Base-by-base conservation (phyloP, 2,113 vertebrate genomes). In the Argyrosomus japonicus region DNA sequence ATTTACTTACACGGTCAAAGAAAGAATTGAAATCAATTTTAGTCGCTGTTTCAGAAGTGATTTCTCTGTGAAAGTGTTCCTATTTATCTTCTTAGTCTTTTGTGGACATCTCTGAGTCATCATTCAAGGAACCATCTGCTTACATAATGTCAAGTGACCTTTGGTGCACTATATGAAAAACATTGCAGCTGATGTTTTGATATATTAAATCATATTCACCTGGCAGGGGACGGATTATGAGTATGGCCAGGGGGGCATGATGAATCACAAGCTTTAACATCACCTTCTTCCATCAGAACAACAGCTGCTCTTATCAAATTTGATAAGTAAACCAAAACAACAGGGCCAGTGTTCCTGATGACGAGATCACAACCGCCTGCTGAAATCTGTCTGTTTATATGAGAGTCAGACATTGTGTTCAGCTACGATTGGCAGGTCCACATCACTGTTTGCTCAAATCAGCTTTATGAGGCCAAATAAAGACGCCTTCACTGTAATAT, bases 251-350 rank as follows among this genome's bases (percentile, higher is more conserved):
- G 60, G 56, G 48, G 19, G 18, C 1, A 19, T 32, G 68, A 81
- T 68, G 40, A 68, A 86, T 84, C 9, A 7, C 62, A 48, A 62
- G 75, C 64, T 36, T 78, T 74, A 72, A 9, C 29, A 32, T 84
- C 77, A 64, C 73, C 72, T 84, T 68, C 61, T 53, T 80, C 57
- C 0, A 12, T 82, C 76, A 51, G 50, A 57, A n/a, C 32, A 76
- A 23, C 82, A 83, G 79, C 83, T 87, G 89, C 47, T 77, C 68
- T 82, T 79, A 81, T 85, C 77, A 43, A 68, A 83, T 50, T 87
- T 32, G 12, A 40, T 45, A 79, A 83, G 67, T 50, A 68, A 84
- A 65, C 83, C 56, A 84, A 79, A 85, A 75, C 5, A 85, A 75
- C 7, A 65, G 27, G 21, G 68, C 47, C 50, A 62, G n/a, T 54